phyloP scores from a whole-genome alignment of 1,140 invertebrate genomes.

The Globodera ellingtonae region DNA sequence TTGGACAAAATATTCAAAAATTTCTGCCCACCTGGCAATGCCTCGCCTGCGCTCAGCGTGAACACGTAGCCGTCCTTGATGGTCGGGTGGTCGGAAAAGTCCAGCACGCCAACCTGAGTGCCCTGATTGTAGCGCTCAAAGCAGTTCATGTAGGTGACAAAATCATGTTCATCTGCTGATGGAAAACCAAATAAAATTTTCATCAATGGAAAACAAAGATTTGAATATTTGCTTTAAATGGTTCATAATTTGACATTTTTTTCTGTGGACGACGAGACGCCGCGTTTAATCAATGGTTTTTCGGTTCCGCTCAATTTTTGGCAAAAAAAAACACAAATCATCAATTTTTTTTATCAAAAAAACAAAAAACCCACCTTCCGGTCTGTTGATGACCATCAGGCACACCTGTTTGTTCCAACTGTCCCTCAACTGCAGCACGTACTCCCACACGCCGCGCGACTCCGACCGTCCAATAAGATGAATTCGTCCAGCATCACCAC shows the following conservation, averaged over 20 bases:
- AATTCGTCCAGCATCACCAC: neutral
- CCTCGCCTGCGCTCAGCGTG: conserved; percentile 1
- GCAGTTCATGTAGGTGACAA: conserved; percentile 1
- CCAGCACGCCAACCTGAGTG: conserved; percentile 16
- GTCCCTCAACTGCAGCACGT: conserved; percentile 4
- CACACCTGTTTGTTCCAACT: conserved; percentile 22
- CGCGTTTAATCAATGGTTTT: neutral
- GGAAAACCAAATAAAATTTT: conserved; percentile 2
- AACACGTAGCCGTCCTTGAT: conserved; percentile 29
- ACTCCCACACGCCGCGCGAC: conserved; percentile 19
- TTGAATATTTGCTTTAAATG: neutral
- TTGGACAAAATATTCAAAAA: neutral
- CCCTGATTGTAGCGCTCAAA: neutral
- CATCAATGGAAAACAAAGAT: neutral
- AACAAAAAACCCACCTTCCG: conserved; percentile 6
- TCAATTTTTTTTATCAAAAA: neutral
- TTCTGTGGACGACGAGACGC: too few relatives aligned
- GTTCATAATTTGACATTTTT: too few relatives aligned
- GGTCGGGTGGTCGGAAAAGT: conserved; percentile 5
- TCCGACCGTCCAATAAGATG: conserved; percentile 13
- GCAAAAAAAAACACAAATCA: neutral
- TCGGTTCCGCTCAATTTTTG: neutral
- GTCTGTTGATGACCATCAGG: conserved; percentile 13
- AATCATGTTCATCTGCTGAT: neutral
- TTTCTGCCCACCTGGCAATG: conserved; percentile 13